Percentiles rank a stretch among this genome's conserved stretches.
Evolutionary conservation across 2,888 invertebrate genomes (phyloP).

Genomic region (Epistrophe eligans): DNA sequence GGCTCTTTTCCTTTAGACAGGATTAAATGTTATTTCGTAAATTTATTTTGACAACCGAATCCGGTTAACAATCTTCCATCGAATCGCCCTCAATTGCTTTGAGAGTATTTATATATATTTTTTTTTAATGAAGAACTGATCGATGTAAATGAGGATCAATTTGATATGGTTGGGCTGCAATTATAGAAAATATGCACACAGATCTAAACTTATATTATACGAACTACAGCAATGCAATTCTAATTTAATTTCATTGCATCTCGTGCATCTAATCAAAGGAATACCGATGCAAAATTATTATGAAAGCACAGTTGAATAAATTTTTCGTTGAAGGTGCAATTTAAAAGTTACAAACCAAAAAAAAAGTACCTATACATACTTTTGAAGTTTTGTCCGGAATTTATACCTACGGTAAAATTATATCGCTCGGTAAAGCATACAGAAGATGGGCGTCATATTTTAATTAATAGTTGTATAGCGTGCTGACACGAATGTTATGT

Average conservation of each 20-base stretch:
- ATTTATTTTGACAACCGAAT: constrained; percentile 76
- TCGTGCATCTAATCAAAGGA: constrained; percentile 64
- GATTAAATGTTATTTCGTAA: constrained; percentile 67
- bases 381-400: not conserved
- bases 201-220: not conserved
- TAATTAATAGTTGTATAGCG: constrained; percentile 60
- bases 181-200: constrained; percentile 23
- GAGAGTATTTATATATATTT: not conserved
- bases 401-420: constrained; percentile 44
- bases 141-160: constrained; percentile 44
- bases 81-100: constrained; percentile 27
- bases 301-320: constrained; percentile 37
- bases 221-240: constrained; percentile 27
- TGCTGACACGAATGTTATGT: constrained; percentile 51
- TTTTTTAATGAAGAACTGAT: not conserved
- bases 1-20: constrained; percentile 10
- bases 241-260: constrained; percentile 45
- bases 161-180: constrained; percentile 48
- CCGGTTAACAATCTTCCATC: constrained; percentile 45
- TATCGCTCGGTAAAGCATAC: constrained; percentile 50
- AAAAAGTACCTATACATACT: not conserved
- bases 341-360: constrained; percentile 5
- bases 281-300: constrained; percentile 30
- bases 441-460: constrained; percentile 65
- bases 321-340: constrained; percentile 34